Base-by-base conservation (phyloP, 2,888 invertebrate genomes). In the Zaprionus bogoriensis region DNA sequence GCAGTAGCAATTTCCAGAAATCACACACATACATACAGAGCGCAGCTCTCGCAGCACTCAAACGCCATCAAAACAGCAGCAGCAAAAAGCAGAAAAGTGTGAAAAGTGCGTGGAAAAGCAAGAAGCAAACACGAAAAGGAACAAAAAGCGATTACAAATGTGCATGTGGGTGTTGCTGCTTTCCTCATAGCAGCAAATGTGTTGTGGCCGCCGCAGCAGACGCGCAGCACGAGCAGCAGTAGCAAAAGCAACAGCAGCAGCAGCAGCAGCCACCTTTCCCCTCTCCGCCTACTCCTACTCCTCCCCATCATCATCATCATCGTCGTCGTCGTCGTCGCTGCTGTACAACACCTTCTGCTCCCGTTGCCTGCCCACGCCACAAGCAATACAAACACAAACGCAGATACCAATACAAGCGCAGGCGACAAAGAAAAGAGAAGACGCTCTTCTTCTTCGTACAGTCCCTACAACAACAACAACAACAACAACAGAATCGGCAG, bases 1-100 rank as follows among this genome's bases (percentile, higher is more conserved):
- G 53, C 76, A 71, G 78, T 82, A 79, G 81, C 75, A 82, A 72
- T 85, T 83, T 85, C 82, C 83, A 83, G 86, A 83, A 85, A 72
- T 62, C 65, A 74, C 74, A 78, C 66, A 67, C 63, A 64, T 65
- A 65, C 53, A 60, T 60, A 55, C 54, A 48, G 45, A 45, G 36
- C 45, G 25, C 44, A 47, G 44, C 44, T 42, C 58, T 47, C 52
- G 32, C 51, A 45, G 32, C 51, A 45, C 59, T 51, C 53, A 58
- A n/a, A 75, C 69, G 72, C 72, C 62, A 72, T 67, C 73, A 72
- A 77, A 77, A 77, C 65, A 80, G 64, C 74, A 72, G 50, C 39
- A 50, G 25, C n/a, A 44, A 44, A 63, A 64, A 59, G 41, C 64
- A 47, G 45, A 70, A 74, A 67, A 66, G 69, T 73, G 80, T 77